Percentiles rank a stretch among this genome's conserved stretches.
Evolutionary conservation across 2,888 invertebrate genomes (phyloP).

Genomic region (Ormyrus rosae): DNA sequence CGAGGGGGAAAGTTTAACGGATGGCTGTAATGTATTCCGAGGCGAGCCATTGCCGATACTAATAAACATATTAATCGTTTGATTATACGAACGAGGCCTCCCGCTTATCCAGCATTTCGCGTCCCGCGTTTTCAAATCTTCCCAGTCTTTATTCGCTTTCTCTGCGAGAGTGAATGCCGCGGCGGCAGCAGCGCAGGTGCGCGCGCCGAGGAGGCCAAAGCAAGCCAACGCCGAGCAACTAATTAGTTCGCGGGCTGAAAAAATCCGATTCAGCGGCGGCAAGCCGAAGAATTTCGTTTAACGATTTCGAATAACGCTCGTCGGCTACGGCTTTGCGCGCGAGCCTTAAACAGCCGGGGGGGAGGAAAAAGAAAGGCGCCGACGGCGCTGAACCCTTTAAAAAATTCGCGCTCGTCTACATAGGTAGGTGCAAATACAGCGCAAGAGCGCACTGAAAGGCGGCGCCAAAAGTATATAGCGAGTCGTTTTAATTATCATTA

Average conservation of each 20-base stretch:
- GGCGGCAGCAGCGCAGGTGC: no score
- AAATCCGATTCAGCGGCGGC: constrained; percentile 7
- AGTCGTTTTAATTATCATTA: constrained; percentile 75
- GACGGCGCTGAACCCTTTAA: not conserved
- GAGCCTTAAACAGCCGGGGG: no score
- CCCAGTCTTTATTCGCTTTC: not conserved
- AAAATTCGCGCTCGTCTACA: constrained; percentile 27
- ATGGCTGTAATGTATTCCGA: constrained; percentile 65
- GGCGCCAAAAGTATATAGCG: constrained; percentile 68
- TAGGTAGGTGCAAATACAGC: not conserved
- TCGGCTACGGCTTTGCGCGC: no score
- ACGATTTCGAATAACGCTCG: constrained; percentile 21
- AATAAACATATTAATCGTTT: constrained; percentile 72
- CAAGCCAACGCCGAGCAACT: not conserved
- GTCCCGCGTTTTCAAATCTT: constrained; percentile 48
- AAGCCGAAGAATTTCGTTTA: constrained; percentile 6
- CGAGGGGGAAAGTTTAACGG: constrained; percentile 52
- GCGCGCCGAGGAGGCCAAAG: no score
- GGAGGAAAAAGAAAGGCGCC: no score
- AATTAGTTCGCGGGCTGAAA: constrained; percentile 20
- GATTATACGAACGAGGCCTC: constrained; percentile 69
- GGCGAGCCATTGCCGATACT: constrained; percentile 67
- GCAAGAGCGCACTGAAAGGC: constrained; percentile 29
- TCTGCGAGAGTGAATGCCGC: no score
- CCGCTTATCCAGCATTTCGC: constrained; percentile 59